Base-by-base conservation (phyloP, 2,888 invertebrate species). In the Dusona sp. region DNA sequence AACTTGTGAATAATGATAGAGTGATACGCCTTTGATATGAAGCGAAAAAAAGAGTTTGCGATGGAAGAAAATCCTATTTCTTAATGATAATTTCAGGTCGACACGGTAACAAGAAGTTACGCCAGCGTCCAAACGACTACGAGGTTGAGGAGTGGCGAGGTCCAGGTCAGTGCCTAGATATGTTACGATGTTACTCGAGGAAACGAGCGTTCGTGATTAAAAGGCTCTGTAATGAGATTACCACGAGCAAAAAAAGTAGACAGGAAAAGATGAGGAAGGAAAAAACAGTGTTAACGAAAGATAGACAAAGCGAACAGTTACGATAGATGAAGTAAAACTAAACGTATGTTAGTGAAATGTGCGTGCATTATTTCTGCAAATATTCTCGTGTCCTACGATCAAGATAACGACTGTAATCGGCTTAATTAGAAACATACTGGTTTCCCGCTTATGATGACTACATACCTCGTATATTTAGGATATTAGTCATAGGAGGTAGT, bases 81-180 rank as follows among this genome's bases (percentile, higher is more conserved):
- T 79, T 70, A 33, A 65, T 51, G 74, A 61, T 68, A 29, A 79
- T 84, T 91, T 88, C 94, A 96, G 96, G 95, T 92, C 95, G 95
- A 94, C 95, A 95, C 91, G 95, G 95, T 94, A 95, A 95, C 92
- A 95, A 94, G 90, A 94, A 95, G 88, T 95, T 95, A 95, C 95
- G 95, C 87, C 95, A 95, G 91, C 92, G 92, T 89, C 92, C 93
- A 78, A 92, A 91, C 89, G 97, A 97, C 95, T 97, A 96, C 94
- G 97, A 96, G 91, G 95, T 96, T 90, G 97, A 97, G 94, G 97
- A 97, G 94, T 96, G 96, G 96, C 96, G 96, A 94, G 96, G 96
- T 94, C 95, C 96, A 94, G 96, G 96, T 96, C 93, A 95, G 95
- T 93, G 89, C 80, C 87, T 16, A 57, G 88, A 87, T 90, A 88